Evolutionary conservation across 1,140 invertebrate species (phyloP).

Genomic region (Scaptomyza pallida): DNA sequence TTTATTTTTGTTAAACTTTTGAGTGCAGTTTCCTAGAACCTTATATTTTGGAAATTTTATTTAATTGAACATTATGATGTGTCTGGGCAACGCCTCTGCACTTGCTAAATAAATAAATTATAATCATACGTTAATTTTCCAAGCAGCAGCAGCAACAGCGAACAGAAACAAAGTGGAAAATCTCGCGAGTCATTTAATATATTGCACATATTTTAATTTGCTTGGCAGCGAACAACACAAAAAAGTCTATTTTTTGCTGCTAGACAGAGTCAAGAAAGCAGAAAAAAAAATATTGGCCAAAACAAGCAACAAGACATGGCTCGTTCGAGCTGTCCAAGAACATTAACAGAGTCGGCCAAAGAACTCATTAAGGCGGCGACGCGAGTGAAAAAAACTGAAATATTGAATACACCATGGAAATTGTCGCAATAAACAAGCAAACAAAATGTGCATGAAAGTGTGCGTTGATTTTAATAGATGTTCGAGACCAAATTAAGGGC

Average conservation of each 20-base stretch:
- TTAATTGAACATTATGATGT: constrained; percentile 30
- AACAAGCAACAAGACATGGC: constrained; percentile 39
- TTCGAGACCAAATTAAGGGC: constrained; percentile 55
- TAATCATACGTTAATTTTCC: constrained; percentile 11
- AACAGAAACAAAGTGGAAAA: constrained; percentile 28
- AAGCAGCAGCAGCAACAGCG: constrained; percentile 10
- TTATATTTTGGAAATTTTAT: constrained; percentile 4
- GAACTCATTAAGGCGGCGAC: constrained; percentile 42
- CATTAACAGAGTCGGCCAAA: constrained; percentile 44
- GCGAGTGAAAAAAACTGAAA: constrained; percentile 39
- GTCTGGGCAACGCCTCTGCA: constrained; percentile 5
- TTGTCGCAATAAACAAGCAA: constrained; percentile 44
- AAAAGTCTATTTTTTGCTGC: constrained; percentile 17
- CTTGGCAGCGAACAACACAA: constrained; percentile 8
- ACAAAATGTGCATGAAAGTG: constrained; percentile 9
- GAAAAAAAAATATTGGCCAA: background rate
- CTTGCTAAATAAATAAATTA: constrained; percentile 17
- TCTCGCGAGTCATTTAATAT: constrained; percentile 5
- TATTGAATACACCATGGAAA: constrained; percentile 51
- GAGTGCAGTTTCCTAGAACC: background rate
- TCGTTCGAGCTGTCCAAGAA: constrained; percentile 41
- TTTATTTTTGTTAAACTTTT: background rate
- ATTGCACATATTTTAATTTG: constrained; percentile 42
- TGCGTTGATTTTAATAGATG: constrained; percentile 34
- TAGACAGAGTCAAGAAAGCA: constrained; percentile 1